These are phyloP conservation scores for Microctenopoma stevenorrisi DNA, from an alignment of 2,797 vertebrate genomes.

Conservation along the genomic window DNA sequence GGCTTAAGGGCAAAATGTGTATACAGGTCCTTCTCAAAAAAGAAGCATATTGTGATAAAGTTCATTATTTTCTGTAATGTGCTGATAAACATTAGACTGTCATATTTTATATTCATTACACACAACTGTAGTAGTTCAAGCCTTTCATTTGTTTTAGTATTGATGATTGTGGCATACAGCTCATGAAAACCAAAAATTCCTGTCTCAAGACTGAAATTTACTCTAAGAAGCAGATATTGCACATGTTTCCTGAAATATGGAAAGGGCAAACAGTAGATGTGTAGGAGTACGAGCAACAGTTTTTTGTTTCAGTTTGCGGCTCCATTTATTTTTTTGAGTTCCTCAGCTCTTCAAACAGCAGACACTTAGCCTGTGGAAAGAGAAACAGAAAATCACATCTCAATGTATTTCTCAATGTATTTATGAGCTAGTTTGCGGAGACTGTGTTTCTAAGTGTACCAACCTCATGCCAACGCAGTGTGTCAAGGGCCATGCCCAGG, in stretches of 20 bases:
- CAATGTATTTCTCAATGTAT: not conserved
- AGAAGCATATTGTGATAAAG: no score
- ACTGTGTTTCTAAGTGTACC: conserved; percentile 19
- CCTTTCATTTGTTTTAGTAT: no score
- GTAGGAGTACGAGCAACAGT: not conserved
- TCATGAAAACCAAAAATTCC: no score
- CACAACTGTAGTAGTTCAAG: no score
- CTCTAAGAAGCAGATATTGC: conserved; percentile 12
- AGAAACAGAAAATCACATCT: conserved; percentile 19
- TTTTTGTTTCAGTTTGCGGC: not conserved
- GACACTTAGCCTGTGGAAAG: conserved; percentile 85
- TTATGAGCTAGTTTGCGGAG: conserved; percentile 11
- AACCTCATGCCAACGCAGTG: conserved; percentile 85
- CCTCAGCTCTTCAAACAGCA: conserved; percentile 74
- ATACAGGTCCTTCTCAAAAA: no score
- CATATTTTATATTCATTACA: no score
- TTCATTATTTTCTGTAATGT: no score
- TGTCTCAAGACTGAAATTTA: conserved; percentile 5
- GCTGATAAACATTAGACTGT: no score
- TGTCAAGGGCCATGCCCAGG: conserved; percentile 77
- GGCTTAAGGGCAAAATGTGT: no score
- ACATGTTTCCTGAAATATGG: conserved; percentile 42
- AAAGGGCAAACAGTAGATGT: not conserved
- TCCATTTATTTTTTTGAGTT: conserved; percentile 61
- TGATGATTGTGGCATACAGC: no score